A percentile compares a stretch with the other conserved stretches of the same genome.
Evolutionary conservation across 2,797 vertebrate genomes (phyloP).

Genomic region (Ataeniobius toweri): DNA sequence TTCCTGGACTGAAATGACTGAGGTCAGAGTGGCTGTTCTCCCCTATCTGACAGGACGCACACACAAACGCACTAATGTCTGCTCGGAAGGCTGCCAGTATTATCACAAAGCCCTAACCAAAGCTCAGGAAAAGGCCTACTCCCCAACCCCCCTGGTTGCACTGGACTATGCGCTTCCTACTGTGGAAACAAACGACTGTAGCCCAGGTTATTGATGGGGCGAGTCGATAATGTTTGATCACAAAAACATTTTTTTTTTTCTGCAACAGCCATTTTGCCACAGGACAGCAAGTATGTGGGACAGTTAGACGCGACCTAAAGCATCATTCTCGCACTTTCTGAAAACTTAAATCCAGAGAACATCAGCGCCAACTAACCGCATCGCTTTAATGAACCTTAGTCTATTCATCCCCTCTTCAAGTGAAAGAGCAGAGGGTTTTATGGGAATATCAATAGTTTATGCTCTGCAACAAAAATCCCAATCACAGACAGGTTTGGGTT

Average conservation of each 20-base stretch:
- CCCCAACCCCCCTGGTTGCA: conserved; percentile 14
- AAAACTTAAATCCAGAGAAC: conserved; percentile 62
- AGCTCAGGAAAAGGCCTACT: conserved; percentile 41
- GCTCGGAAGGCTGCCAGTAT: conserved; percentile 27
- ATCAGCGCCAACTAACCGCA: conserved; percentile 65
- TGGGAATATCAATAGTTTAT: conserved; percentile 57
- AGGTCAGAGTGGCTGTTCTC: conserved; percentile 46
- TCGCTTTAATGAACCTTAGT: conserved; percentile 48
- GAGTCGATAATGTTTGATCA: conserved; percentile 84
- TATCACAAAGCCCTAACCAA: conserved; percentile 46
- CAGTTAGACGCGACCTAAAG: conserved; percentile 57
- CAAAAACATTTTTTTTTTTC: conserved; percentile 70
- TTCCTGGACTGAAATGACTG: conserved; percentile 53
- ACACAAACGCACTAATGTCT: conserved; percentile 20
- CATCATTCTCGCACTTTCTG: conserved; percentile 44
- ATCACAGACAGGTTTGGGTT: conserved; percentile 21
- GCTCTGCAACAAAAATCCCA: conserved; percentile 38
- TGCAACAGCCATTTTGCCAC: conserved; percentile 63
- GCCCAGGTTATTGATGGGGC: conserved; percentile 79
- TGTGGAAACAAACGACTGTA: conserved; percentile 74
- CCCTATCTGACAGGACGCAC: conserved; percentile 41
- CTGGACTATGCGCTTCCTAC: conserved; percentile 47
- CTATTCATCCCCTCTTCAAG: conserved; percentile 48
- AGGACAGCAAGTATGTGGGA: conserved; percentile 45
- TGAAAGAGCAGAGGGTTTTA: conserved; percentile 49